These are phyloP conservation scores for Bolinopsis microptera DNA, from an alignment of 37 sponge, comb jelly and placozoan species.

Conservation along the genomic window DNA sequence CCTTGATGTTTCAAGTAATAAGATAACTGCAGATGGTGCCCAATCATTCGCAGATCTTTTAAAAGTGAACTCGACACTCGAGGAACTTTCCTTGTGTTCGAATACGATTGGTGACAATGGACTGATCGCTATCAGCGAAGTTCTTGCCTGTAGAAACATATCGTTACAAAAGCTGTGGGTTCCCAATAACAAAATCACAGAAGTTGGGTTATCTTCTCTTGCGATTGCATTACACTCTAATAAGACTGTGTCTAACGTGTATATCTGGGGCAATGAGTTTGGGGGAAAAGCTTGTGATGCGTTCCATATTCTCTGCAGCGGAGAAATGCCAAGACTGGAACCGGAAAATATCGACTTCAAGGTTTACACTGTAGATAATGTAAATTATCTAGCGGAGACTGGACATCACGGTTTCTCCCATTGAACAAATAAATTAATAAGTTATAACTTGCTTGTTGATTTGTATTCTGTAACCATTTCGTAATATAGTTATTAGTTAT, in stretches of 20 bases:
- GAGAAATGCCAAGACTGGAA: conserved; percentile 1
- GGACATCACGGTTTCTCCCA: background rate
- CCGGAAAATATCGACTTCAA: conserved; percentile 17
- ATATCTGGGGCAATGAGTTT: conserved; percentile 53
- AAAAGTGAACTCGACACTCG: background rate
- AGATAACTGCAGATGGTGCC: conserved; percentile 26
- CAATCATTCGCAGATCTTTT: conserved; percentile 17
- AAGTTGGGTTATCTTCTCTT: background rate
- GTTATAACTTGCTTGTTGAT: too few relatives aligned
- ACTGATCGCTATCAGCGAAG: conserved; percentile 3
- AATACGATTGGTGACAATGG: conserved; percentile 16
- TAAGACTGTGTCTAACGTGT: background rate
- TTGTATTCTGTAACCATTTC: too few relatives aligned
- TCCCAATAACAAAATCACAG: conserved; percentile 13
- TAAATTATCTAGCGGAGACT: conserved; percentile 47
- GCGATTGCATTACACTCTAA: background rate
- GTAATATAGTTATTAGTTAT: background rate
- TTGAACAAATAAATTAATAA: too few relatives aligned
- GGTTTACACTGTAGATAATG: background rate
- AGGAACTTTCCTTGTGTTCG: background rate
- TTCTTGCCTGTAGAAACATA: background rate
- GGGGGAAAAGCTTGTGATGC: conserved; percentile 41
- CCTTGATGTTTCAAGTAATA: conserved; percentile 19
- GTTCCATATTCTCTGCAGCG: background rate
- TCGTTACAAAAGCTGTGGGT: conserved; percentile 33